Evolutionary conservation across 1,140 invertebrate species (phyloP), one percentile per base, ranked within the genome.

Genomic region (Sarcophaga bullata): DNA sequence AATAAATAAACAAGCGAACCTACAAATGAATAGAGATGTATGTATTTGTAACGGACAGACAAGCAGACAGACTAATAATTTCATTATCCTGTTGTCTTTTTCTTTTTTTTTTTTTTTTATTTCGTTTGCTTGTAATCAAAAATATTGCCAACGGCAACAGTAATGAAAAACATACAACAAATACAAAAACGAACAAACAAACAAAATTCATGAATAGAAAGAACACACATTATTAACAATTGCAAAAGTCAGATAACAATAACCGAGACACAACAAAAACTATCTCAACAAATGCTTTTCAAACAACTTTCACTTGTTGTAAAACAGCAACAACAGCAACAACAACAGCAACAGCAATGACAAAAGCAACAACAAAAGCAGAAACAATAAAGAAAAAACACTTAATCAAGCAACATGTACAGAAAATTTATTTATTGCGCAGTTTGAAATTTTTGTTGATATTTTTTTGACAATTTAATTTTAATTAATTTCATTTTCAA

Each of bases 1-100:
- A 50, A 78, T 78, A 78, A 78, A 78, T 78, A 78, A 78, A 78
- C 48, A 78, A 52, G 17, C 62, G 25, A 37, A 37, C 25, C 25
- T 37, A 37, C 25, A 37, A 37, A 37, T 37, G 25, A 37, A 37
- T 2, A 2, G 25, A 37, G 25, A 37, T 37, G 37, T 72, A 7
- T 54, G 8, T 72, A 17, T 25, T n/a, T n/a, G n/a, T 1, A 72
- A 17, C 15, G 58, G 17, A 72, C 62, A 72, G 8, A 25, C 62
- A 37, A 37, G 25, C 25, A 72, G 9, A 25, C 62, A 19, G 8
- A 25, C 62, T 2, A 8, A 10, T 62, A 62, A 7, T 62, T 62
- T 62, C 7, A 13, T 62, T 37, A 37, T 37, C 25, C 25, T 37
- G 25, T n/a, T 37, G 25, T 37, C 4, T 37, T 37, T 37, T 37